phyloP scores from a whole-genome alignment of 2,797 vertebrate species.

The Tiaroga cobitis region DNA sequence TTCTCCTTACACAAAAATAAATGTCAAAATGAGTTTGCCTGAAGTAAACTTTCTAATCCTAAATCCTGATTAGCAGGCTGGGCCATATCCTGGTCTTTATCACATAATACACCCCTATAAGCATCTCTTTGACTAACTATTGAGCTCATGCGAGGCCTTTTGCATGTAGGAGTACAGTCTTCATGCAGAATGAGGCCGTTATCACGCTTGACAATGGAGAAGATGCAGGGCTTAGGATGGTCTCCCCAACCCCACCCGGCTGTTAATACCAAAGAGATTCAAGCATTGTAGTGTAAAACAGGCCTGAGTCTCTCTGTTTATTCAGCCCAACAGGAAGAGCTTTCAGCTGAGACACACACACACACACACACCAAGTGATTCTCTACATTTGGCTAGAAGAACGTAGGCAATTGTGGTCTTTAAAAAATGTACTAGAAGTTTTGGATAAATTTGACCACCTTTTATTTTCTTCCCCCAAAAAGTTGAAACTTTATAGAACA shows the following conservation, averaged over 20 bases:
- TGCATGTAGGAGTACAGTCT: conserved; percentile 31
- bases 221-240: conserved; percentile 23
- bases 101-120: neutral
- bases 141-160: conserved; percentile 35
- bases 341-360: neutral
- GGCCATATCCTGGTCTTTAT: conserved; percentile 22
- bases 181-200: conserved; percentile 50
- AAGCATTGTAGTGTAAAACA: conserved; percentile 52
- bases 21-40: neutral
- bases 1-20: neutral
- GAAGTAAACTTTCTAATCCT: neutral
- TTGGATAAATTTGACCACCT: neutral
- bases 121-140: conserved; percentile 34
- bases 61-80: conserved; percentile 7
- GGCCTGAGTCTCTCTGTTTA: conserved; percentile 15
- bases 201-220: conserved; percentile 52
- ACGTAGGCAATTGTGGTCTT: neutral
- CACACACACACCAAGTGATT: neutral
- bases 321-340: conserved; percentile 32
- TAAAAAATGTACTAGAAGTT: neutral
- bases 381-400: neutral
- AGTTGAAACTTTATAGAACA: neutral
- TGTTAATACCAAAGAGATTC: conserved; percentile 46
- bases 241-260: conserved; percentile 39
- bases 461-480: neutral